Evolutionary conservation across 2,797 vertebrate genomes (phyloP).

Genomic region (Muraenolepis orangiensis): DNA sequence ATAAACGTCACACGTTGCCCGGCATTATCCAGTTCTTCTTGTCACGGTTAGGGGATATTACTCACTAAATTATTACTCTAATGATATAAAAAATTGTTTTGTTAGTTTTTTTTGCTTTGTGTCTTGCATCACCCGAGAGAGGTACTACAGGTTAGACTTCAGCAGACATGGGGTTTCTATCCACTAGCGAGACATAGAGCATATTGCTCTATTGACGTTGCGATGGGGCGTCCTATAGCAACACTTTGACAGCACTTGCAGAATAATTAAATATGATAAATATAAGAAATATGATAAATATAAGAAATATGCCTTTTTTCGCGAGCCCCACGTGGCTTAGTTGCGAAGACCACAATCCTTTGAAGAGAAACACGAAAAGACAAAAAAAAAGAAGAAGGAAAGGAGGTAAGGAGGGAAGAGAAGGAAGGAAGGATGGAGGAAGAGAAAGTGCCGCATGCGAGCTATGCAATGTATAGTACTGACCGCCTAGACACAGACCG

Average conservation of each 20-base stretch:
- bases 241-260: conserved; percentile 86
- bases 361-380: conserved; percentile 36
- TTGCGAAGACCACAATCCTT: conserved; percentile 69
- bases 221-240: conserved; percentile 66
- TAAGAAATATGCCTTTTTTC: conserved; percentile 84
- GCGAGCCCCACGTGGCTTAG: conserved; percentile 74
- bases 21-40: background rate
- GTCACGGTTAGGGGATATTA: background rate
- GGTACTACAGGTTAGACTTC: background rate
- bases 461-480: conserved; percentile 95
- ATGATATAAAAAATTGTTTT: background rate
- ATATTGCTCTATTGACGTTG: conserved; percentile 58
- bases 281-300: too few relatives aligned
- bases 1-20: background rate
- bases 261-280: too few relatives aligned
- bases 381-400: background rate
- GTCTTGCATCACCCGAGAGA: background rate
- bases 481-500: conserved; percentile 76
- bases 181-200: conserved; percentile 8
- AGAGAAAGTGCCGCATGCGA: conserved; percentile 86
- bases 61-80: background rate
- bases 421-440: conserved; percentile 30
- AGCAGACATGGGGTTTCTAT: background rate
- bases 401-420: conserved; percentile 31
- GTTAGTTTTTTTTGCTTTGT: too few relatives aligned